Conservation (phyloP, 1,140 invertebrate species). For the Psilanteris sp. region DNA sequence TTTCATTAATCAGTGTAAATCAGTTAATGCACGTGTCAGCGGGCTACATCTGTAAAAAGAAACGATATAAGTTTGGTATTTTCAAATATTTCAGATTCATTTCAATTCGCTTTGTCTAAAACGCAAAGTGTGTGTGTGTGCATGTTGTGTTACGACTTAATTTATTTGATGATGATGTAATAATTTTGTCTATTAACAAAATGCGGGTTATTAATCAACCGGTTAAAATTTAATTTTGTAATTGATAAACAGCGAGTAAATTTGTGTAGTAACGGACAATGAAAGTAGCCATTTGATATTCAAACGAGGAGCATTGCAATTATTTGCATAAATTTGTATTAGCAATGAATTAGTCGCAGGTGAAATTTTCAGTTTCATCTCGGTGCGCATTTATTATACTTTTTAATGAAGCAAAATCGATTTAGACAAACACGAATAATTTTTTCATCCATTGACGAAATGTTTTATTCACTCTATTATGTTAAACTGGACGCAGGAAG, state of each 20-base stretch:
- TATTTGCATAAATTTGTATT: conserved; percentile 60
- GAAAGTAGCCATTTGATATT: conserved; percentile 58
- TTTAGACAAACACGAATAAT: conserved; percentile 30
- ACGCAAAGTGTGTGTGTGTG: no score
- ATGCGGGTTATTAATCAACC: conserved; percentile 21
- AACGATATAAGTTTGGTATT: no score
- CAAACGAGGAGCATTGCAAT: conserved; percentile 52
- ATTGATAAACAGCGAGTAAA: conserved; percentile 47
- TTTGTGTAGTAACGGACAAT: conserved; percentile 40
- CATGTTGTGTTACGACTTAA: no score
- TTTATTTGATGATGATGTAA: conserved; percentile 1
- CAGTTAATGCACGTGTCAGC: conserved; percentile 40
- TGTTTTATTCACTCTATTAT: conserved; percentile 27
- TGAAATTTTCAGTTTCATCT: conserved; percentile 39
- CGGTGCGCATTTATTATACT: conserved; percentile 39
- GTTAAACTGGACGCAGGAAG: conserved; percentile 1
- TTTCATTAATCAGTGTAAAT: conserved; percentile 24
- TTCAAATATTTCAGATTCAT: neutral
- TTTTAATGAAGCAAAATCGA: conserved; percentile 41
- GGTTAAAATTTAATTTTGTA: conserved; percentile 49
- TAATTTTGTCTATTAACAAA: conserved; percentile 25
- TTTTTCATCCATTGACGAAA: conserved; percentile 21
- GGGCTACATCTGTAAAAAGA: conserved; percentile 58
- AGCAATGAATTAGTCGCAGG: conserved; percentile 49
- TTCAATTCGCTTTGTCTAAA: neutral